Evolutionary conservation across 2,888 invertebrate species (phyloP).

Genomic region (Corbicula japonica): DNA sequence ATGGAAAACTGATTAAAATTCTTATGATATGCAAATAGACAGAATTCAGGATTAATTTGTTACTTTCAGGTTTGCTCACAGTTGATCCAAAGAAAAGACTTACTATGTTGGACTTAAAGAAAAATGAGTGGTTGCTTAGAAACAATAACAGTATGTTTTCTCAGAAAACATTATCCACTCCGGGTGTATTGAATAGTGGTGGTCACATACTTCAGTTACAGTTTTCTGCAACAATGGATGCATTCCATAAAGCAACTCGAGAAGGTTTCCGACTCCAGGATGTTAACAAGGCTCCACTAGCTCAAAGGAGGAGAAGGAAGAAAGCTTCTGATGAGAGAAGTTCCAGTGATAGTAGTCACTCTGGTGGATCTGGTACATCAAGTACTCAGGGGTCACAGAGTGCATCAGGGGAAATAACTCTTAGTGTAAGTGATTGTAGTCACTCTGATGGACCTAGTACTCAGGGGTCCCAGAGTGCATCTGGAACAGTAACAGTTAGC

Average conservation of each 20-base stretch:
- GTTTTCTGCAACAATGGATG: constrained; percentile 90
- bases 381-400: constrained; percentile 26
- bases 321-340: constrained; percentile 84
- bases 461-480: not conserved
- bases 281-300: constrained; percentile 91
- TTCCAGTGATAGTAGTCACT: constrained; percentile 82
- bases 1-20: too few species aligned
- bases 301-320: constrained; percentile 88
- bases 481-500: not conserved
- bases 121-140: constrained; percentile 90
- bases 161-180: constrained; percentile 89
- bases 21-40: too few species aligned
- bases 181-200: constrained; percentile 88
- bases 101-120: constrained; percentile 90
- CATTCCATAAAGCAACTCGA: constrained; percentile 90
- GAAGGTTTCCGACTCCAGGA: constrained; percentile 92
- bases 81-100: constrained; percentile 92
- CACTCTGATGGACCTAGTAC: not conserved
- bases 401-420: constrained; percentile 8
- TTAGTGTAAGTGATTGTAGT: not conserved
- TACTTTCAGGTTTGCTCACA: constrained; percentile 90
- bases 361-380: constrained; percentile 70
- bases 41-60: too few species aligned
- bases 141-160: constrained; percentile 85
- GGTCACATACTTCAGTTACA: constrained; percentile 88